Base-by-base conservation (phyloP, 2,888 invertebrate species). In the Patella depressa region DNA sequence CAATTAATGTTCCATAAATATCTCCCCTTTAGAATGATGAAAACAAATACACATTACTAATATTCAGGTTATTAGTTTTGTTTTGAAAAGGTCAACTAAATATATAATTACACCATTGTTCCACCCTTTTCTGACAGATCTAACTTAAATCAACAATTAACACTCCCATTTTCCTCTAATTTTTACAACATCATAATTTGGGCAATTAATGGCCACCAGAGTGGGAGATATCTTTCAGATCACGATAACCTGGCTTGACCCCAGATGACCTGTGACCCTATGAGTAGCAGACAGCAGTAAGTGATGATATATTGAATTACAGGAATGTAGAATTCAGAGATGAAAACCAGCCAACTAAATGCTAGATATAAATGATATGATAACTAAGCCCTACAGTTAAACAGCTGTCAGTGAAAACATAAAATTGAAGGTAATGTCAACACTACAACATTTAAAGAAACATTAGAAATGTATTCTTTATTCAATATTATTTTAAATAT, bases 301-400 rank as follows among this genome's bases (percentile, higher is more conserved):
- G 65, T 65, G 65, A 65, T 65, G 65, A 65, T 65, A 65, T 65
- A 65, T 65, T 24, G 24, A 65, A 24, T 65, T 65, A 65, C 65
- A 65, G 65, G 19, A 65, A 19, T 65, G 65, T 65, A 65, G 24
- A 19, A n/a, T 11, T 19, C 65, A 65, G 65, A 65, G 65, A 65
- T 65, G 65, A 65, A 14, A 24, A 65, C 19, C 24, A 65, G 65
- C 19, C 65, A 12, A 11, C 19, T 65, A 24, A 65, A 65, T 19
- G 19, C 24, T 65, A 65, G 24, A 65, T 19, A 65, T 65, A 14
- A 24, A 24, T 24, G 65, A 65, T 65, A 65, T 65, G 14, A 65
- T 24, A 65, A 65, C 24, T 65, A 24, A 12, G 65, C 65, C 65
- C 24, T 19, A 19, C 65, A 24, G 12, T 12, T 65, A 19, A 24